Evolutionary conservation across 2,113 vertebrate genomes (phyloP), one percentile per base, ranked within the genome.

Genomic region (Octodon degus): DNA sequence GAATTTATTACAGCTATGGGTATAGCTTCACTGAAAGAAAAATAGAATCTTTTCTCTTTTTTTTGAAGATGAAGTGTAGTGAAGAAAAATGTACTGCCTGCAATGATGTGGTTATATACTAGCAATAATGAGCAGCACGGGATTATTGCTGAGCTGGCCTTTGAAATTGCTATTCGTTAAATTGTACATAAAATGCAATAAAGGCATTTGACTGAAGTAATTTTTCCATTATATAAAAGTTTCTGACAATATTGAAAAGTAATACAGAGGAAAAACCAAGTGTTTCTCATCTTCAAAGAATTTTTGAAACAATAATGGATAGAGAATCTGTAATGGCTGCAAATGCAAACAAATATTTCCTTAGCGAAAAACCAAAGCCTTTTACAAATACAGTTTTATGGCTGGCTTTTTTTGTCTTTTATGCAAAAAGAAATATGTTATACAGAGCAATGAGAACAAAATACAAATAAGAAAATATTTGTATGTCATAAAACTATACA

Each of bases 191-290:
- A 86, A 90, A 82, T 89, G 50, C 84, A 95, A 89, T 93, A 90
- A 85, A 92, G 77, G 67, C 65, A 43, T 83, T 83, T 94, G 80
- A 90, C 60, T 72, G 40, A 76, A 87, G 60, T 72, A 94, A 95
- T 82, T 96, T 86, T 96, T n/a, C 95, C 62, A 82, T 87, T 74
- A 92, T 50, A 84, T 7, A 92, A 96, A 94, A 20, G 5, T 89
- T 77, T 96, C 72, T 94, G 77, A 91, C 68, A 93, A 90, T 62
- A 96, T n/a, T 96, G 89, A 96, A 91, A 95, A 96, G 79, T 27
- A 76, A 43, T 76, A 40, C 17, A 65, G 90, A 90, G 68, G n/a
- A 27, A 82, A 79, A 80, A 95, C 82, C 85, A 82, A 80, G 62
- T 72, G 20, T 47, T 40, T 8, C 79, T 93, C 60, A 84, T 83